Evolutionary conservation across 2,797 vertebrate species (phyloP).

Genomic region (Helicolenus hilgendorfi): DNA sequence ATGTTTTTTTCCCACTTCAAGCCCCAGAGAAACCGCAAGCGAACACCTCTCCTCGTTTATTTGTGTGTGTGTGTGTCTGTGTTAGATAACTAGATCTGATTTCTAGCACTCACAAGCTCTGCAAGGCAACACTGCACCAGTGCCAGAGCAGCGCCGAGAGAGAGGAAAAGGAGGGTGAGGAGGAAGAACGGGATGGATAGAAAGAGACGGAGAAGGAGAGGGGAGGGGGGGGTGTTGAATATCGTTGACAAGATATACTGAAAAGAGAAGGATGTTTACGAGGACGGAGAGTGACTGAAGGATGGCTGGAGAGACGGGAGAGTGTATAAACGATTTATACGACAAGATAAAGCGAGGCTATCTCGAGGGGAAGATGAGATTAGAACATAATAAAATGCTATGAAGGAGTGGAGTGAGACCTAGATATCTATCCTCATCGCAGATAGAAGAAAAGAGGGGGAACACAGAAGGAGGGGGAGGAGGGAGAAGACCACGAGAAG

Average conservation of each 20-base stretch:
- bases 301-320: conserved; percentile 42
- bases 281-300: conserved; percentile 53
- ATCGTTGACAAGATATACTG: conserved; percentile 57
- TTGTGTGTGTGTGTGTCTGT: conserved; percentile 53
- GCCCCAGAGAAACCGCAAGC: conserved; percentile 41
- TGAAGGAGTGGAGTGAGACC: conserved; percentile 66
- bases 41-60: conserved; percentile 56
- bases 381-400: conserved; percentile 72
- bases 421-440: conserved; percentile 56
- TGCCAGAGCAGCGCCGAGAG: conserved; percentile 58
- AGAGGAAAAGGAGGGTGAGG: conserved; percentile 55
- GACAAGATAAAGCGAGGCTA: conserved; percentile 59
- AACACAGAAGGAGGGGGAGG: conserved; percentile 15
- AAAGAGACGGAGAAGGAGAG: conserved; percentile 8
- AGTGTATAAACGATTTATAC: conserved; percentile 46
- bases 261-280: conserved; percentile 62
- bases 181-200: conserved; percentile 31
- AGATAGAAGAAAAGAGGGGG: conserved; percentile 39
- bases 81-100: conserved; percentile 83
- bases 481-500: conserved; percentile 8
- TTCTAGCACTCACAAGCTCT: conserved; percentile 75
- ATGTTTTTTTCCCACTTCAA: conserved; percentile 32
- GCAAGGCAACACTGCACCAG: conserved; percentile 84
- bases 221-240: conserved; percentile 3
- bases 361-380: conserved; percentile 73